phyloP scores from a whole-genome alignment of 2,888 invertebrate genomes.

The Epistrophe eligans region DNA sequence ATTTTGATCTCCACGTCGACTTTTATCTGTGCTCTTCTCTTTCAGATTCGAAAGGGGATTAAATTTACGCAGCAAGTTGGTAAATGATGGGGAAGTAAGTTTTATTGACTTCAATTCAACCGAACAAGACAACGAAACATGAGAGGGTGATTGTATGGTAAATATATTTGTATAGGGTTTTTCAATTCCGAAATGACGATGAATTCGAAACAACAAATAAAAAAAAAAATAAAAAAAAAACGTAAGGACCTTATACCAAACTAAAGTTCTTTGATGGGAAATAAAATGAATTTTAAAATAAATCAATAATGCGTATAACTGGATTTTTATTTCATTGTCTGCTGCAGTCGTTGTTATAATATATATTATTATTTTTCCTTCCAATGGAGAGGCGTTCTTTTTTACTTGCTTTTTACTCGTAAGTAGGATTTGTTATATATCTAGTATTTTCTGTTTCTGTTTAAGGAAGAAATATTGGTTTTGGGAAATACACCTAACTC shows the following conservation, averaged over 20 bases:
- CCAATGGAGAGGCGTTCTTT: neutral
- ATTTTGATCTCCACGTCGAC: conserved; percentile 51
- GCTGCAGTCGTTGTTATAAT: conserved; percentile 44
- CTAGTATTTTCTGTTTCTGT: neutral
- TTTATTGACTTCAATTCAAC: conserved; percentile 65
- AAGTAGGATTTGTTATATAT: neutral
- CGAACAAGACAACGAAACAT: neutral
- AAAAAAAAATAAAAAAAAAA: neutral
- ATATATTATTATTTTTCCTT: neutral
- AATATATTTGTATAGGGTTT: no score
- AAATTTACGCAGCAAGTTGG: conserved; percentile 71
- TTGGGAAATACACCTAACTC: neutral
- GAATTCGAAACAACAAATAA: neutral
- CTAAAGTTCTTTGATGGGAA: conserved; percentile 54
- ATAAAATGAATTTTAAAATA: conserved; percentile 66
- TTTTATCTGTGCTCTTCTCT: conserved; percentile 59
- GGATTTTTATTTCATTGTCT: conserved; percentile 44
- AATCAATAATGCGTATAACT: conserved; percentile 72
- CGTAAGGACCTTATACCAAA: conserved; percentile 33
- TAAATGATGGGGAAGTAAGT: conserved; percentile 73
- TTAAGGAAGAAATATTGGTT: neutral
- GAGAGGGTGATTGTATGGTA: neutral
- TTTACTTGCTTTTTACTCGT: no score
- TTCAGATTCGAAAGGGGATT: conserved; percentile 60
- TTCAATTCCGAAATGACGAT: neutral